Conservation (phyloP, 1,140 invertebrate genomes). For the Caenorhabditis tropicalis region DNA sequence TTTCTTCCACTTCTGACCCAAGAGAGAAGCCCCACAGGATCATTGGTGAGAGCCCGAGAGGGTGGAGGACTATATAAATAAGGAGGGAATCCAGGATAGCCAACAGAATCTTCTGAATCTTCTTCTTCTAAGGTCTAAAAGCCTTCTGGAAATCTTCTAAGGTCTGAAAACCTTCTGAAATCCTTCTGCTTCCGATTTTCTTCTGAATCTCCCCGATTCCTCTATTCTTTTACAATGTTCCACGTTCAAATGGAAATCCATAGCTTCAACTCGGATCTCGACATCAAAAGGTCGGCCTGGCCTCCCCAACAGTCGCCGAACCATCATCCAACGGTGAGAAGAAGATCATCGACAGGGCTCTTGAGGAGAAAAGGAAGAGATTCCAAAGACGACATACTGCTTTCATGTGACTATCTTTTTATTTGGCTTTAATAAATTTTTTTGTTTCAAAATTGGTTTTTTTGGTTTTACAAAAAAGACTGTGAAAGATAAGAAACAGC, state of each 20-base stretch:
- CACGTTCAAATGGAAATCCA: slow-evolving; percentile 9
- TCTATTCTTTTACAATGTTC: background rate
- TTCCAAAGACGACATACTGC: background rate
- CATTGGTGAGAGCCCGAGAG: too few relatives aligned
- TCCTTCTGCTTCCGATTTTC: background rate
- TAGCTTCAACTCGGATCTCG: slow-evolving; percentile 25
- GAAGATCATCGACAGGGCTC: background rate
- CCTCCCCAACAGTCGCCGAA: background rate
- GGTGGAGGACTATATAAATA: too few relatives aligned
- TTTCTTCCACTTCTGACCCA: too few relatives aligned
- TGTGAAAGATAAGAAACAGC: too few relatives aligned
- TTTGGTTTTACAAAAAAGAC: too few relatives aligned
- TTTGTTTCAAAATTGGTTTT: too few relatives aligned
- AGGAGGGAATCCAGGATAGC: too few relatives aligned
- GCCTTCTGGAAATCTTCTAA: too few relatives aligned
- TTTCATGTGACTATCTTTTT: background rate
- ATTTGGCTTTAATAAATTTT: too few relatives aligned
- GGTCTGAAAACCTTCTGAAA: background rate
- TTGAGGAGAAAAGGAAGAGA: background rate
- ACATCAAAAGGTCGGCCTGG: background rate
- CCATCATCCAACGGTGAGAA: background rate
- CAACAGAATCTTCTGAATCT: too few relatives aligned
- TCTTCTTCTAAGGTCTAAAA: too few relatives aligned
- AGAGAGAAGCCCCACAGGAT: too few relatives aligned
- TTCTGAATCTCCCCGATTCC: background rate